Conservation (phyloP, 2,888 invertebrate species). For the Megaustenia siamemsis region DNA sequence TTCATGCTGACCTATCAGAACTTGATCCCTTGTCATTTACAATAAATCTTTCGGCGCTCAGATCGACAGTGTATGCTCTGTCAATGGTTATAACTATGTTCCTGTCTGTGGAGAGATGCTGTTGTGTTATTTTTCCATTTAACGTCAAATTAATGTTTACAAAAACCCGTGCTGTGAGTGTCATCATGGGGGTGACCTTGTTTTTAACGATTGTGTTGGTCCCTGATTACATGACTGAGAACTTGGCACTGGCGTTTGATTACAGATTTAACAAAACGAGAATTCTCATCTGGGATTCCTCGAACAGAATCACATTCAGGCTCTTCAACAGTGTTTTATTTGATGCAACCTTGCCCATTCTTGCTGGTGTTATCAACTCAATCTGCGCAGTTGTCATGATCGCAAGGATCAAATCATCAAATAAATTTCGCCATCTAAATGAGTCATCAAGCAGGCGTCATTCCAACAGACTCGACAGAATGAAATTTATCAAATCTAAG, state of each 20-base stretch:
- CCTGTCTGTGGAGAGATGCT: not conserved
- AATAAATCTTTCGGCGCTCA: not conserved
- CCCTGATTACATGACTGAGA: not conserved
- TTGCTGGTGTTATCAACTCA: not conserved
- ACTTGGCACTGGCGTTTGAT: not conserved
- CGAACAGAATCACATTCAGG: not conserved
- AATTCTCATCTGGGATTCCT: not conserved
- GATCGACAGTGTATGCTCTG: not conserved
- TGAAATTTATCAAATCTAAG: not conserved
- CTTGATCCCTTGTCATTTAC: not conserved
- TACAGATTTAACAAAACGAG: not conserved
- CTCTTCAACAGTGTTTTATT: not conserved
- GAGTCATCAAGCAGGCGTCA: not conserved
- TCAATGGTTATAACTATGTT: not conserved
- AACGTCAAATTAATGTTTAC: not conserved
- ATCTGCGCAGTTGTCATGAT: not conserved
- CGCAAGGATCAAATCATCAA: not conserved
- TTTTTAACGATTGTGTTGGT: not conserved
- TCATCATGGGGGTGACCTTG: not conserved
- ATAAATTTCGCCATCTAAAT: not conserved
- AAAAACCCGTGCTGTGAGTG: not conserved
- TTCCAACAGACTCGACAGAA: not conserved
- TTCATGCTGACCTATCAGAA: not conserved
- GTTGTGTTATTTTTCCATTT: conserved; percentile 7
- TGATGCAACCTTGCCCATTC: not conserved